These are phyloP conservation scores for Eledona agricola DNA, from an alignment of 2,888 invertebrate genomes.

Conservation along the genomic window DNA sequence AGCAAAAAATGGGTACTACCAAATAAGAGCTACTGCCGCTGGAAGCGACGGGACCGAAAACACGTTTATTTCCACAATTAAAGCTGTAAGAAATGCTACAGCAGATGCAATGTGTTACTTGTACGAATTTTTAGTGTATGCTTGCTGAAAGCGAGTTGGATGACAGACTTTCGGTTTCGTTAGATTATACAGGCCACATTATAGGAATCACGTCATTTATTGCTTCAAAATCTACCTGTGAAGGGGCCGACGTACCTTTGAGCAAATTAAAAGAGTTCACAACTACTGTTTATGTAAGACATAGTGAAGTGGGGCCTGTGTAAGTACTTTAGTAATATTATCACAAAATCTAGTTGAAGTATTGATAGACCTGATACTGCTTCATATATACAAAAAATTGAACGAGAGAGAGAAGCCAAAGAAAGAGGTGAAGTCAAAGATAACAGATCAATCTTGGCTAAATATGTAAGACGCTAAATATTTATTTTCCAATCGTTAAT, in stretches of 20 bases:
- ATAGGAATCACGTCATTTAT: constrained; percentile 73
- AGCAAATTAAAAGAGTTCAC: constrained; percentile 69
- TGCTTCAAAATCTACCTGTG: constrained; percentile 62
- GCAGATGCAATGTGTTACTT: background rate
- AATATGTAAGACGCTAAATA: constrained; percentile 90
- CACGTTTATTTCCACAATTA: constrained; percentile 79
- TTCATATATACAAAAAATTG: constrained; percentile 91
- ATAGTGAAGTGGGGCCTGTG: constrained; percentile 84
- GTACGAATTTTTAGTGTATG: constrained; percentile 67
- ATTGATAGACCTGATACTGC: constrained; percentile 89
- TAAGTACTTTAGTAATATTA: constrained; percentile 61
- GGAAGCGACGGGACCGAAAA: constrained; percentile 73
- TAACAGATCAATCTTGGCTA: constrained; percentile 94
- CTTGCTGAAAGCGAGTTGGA: constrained; percentile 79
- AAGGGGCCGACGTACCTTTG: constrained; percentile 60
- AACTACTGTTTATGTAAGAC: constrained; percentile 80
- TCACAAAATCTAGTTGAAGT: constrained; percentile 16
- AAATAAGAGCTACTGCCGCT: constrained; percentile 74
- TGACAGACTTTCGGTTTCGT: constrained; percentile 80
- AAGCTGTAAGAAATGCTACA: constrained; percentile 74
- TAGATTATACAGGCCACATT: constrained; percentile 82
- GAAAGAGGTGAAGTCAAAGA: constrained; percentile 92
- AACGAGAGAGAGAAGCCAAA: constrained; percentile 87
- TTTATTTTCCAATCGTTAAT: background rate
- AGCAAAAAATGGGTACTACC: constrained; percentile 76